Conservation (phyloP, 2,888 invertebrate species). For the Hirtodrosophila alboralis region DNA sequence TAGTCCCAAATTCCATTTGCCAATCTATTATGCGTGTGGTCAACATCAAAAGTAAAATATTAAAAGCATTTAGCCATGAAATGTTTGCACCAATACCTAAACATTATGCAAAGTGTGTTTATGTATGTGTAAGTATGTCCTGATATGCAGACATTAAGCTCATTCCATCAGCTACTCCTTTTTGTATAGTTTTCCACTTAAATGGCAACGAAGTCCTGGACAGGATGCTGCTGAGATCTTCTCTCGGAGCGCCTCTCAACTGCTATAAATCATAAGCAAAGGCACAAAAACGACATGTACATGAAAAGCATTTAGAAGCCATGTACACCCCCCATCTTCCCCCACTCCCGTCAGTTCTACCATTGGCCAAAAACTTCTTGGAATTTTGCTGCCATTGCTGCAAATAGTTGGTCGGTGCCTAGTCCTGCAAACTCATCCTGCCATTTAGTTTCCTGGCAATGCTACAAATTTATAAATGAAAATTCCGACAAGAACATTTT, state of each 20-base stretch:
- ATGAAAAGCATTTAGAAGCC: conserved; percentile 67
- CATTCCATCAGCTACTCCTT: background rate
- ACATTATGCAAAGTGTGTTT: conserved; percentile 34
- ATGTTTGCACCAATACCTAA: conserved; percentile 50
- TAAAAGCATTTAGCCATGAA: conserved; percentile 72
- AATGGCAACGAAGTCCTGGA: conserved; percentile 33
- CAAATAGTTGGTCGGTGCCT: conserved; percentile 57
- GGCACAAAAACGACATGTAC: conserved; percentile 67
- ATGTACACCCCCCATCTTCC: conserved; percentile 23
- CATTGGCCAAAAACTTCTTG: conserved; percentile 74
- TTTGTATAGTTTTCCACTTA: conserved; percentile 51
- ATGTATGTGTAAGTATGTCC: conserved; percentile 5
- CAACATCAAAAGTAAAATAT: conserved; percentile 71
- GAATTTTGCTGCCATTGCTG: conserved; percentile 64
- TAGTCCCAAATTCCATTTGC: conserved; percentile 17
- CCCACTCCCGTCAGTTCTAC: too few species aligned
- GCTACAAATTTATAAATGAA: conserved; percentile 77
- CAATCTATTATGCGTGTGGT: conserved; percentile 63
- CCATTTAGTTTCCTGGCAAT: conserved; percentile 17
- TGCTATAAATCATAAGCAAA: conserved; percentile 72
- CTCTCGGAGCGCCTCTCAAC: conserved; percentile 28
- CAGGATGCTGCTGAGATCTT: conserved; percentile 39
- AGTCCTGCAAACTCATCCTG: conserved; percentile 8
- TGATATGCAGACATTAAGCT: conserved; percentile 18
- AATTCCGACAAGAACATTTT: conserved; percentile 81